Evolutionary conservation across 2,113 vertebrate species (phyloP).

Genomic region (Ptilorrhoa leucosticta): DNA sequence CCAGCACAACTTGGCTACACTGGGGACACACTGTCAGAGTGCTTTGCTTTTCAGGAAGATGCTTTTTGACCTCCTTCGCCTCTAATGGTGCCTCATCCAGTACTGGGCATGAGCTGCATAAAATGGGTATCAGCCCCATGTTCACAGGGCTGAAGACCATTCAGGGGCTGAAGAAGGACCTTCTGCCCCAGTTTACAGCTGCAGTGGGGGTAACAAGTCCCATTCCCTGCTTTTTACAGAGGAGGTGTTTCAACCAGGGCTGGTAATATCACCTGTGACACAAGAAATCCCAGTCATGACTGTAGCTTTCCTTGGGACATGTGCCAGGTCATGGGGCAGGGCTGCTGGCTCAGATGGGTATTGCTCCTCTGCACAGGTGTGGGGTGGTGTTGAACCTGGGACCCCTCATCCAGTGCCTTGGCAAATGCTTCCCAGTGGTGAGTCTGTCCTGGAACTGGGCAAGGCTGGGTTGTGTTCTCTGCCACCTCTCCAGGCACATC

Average conservation of each 20-base stretch:
- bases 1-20: background rate
- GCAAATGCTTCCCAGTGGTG: rapidly evolving
- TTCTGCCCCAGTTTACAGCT: background rate
- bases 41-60: background rate
- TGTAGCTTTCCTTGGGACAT: background rate
- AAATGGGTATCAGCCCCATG: background rate
- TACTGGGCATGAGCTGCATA: background rate
- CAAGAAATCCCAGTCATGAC: background rate
- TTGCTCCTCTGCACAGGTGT: background rate
- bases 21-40: background rate
- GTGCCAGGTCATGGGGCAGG: background rate
- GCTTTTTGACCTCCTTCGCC: background rate
- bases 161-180: background rate
- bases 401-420: background rate
- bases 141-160: background rate
- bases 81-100: background rate
- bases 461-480: background rate
- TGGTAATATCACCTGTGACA: background rate
- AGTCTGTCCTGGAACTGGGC: background rate
- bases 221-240: background rate
- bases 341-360: background rate
- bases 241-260: background rate
- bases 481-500: background rate
- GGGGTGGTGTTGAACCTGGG: background rate
- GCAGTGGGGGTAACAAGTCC: background rate